Evolutionary conservation across 1,140 invertebrate species (phyloP), one percentile per base, ranked within the genome.

Genomic region (Cherax quadricarinatus): DNA sequence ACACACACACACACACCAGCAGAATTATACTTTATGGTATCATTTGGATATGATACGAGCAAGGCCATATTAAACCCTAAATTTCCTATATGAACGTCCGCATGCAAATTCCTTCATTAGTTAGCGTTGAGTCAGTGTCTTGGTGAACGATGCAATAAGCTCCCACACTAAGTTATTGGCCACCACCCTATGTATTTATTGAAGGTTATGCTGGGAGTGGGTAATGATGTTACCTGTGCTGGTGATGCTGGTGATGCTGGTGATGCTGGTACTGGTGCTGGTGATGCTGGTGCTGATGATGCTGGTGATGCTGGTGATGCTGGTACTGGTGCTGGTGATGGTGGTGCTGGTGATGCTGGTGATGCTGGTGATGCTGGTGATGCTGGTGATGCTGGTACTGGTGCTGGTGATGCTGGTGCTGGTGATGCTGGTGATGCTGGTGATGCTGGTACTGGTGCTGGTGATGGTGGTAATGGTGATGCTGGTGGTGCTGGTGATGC

Each of bases 61-160:
- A 21, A 70, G 70, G n/a, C 24, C 70, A 75, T 75, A 75, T 75
- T 75, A 75, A 75, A 30, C 70, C 70, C 70, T 75, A 75, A 75
- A 75, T 75, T 75, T 75, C 70, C 24, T 75, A 75, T 75, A 75
- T 75, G 16, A 75, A 75, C 70, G 70, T 75, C 12, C 70, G 24
- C 21, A 75, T 75, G 70, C 70, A 75, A 75, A 75, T 75, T 30
- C 70, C n/a, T 30, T 75, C 70, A 75, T 75, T 75, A 75, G 70
- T 75, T 75, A 75, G 21, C 70, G n/a, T 75, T 75, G 70, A 75
- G n/a, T 75, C 70, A 75, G 70, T 30, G 70, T 24, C 70, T 75
- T 24, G 21, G 70, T 75, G 70, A 75, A 75, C 70, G 70, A 75
- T 75, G 70, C 70, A 24, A 21, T 30, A 75, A 75, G 70, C 70